Evolutionary conservation across 2,888 invertebrate species (phyloP).

Genomic region (Aspidapion aeneum): DNA sequence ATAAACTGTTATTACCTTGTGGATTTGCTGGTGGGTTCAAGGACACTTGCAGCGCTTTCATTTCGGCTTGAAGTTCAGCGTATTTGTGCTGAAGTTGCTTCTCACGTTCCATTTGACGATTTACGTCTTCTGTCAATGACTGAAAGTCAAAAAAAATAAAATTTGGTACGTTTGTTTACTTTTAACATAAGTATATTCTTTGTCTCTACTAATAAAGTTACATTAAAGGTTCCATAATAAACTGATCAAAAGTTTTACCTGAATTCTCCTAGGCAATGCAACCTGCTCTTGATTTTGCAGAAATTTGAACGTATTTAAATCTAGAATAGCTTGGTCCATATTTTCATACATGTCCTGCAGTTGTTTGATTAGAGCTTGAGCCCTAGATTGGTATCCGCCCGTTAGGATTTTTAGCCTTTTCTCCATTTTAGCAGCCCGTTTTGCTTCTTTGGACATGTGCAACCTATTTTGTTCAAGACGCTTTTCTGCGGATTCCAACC

Average conservation of each 20-base stretch:
- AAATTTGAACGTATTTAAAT: slow-evolving; percentile 87
- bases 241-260: too few relatives aligned
- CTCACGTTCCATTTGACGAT: slow-evolving; percentile 88
- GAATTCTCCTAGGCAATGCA: slow-evolving; percentile 86
- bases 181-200: not conserved
- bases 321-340: slow-evolving; percentile 84
- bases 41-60: slow-evolving; percentile 44
- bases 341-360: slow-evolving; percentile 84
- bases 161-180: not conserved
- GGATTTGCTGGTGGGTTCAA: not conserved
- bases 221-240: too few relatives aligned
- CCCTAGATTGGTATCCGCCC: slow-evolving; percentile 76
- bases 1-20: too few relatives aligned
- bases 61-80: slow-evolving; percentile 66
- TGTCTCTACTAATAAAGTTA: too few relatives aligned
- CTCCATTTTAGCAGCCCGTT: slow-evolving; percentile 95
- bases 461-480: slow-evolving; percentile 87
- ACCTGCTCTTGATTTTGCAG: slow-evolving; percentile 85
- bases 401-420: slow-evolving; percentile 95
- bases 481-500: slow-evolving; percentile 90
- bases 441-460: slow-evolving; percentile 97
- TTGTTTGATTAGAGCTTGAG: slow-evolving; percentile 85
- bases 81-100: slow-evolving; percentile 81
- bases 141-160: slow-evolving; percentile 43
- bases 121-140: slow-evolving; percentile 89